Conservation (phyloP, 2,797 vertebrate species). For the Falco cherrug region DNA sequence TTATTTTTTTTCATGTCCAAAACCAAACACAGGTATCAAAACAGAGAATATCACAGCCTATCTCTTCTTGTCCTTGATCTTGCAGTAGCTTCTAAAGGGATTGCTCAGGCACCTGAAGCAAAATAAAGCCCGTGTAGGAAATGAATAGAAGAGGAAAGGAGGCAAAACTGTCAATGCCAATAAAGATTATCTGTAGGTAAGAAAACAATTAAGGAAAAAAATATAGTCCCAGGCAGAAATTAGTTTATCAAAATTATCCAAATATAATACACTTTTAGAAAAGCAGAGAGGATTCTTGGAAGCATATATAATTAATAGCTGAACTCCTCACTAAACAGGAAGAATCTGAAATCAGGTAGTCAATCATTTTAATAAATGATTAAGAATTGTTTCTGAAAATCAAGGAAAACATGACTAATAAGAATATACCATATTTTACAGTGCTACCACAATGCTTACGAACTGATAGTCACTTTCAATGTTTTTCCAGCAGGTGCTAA, state of each 20-base stretch:
- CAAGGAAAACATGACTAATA: neutral
- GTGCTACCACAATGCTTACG: neutral
- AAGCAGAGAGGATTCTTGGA: neutral
- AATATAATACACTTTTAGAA: neutral
- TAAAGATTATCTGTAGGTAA: neutral
- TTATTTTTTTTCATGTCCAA: neutral
- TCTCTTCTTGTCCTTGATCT: neutral
- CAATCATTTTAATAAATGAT: neutral
- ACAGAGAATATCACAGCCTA: neutral
- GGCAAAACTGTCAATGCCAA: neutral
- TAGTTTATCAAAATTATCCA: neutral
- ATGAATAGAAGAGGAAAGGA: neutral
- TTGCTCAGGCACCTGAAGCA: neutral
- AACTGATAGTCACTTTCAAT: neutral
- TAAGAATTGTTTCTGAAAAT: neutral
- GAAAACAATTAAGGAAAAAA: neutral
- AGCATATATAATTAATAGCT: neutral
- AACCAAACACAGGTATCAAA: neutral
- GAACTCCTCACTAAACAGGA: neutral
- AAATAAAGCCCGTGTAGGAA: neutral
- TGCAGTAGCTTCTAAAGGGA: neutral
- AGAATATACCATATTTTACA: neutral
- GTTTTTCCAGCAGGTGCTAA: neutral
- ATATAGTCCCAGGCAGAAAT: neutral
- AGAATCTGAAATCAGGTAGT: neutral